phyloP scores from a whole-genome alignment of 2,888 invertebrate species.

The Eupithecia vulgata region DNA sequence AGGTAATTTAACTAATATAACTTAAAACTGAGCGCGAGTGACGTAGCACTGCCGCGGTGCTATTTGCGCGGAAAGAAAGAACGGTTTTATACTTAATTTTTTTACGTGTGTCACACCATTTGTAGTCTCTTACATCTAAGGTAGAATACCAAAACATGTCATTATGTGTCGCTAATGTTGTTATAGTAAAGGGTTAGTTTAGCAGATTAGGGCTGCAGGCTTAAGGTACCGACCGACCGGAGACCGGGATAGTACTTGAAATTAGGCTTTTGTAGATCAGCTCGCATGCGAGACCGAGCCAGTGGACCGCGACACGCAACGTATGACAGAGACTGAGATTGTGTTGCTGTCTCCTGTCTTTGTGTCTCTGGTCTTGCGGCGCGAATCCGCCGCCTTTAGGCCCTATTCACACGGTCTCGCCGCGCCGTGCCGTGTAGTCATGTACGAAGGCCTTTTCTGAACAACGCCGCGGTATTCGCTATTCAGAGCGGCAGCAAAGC shows the following conservation, averaged over 20 bases:
- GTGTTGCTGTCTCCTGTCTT: too few species aligned
- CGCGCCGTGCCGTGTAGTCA: too few species aligned
- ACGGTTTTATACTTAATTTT: too few species aligned
- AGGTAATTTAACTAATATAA: too few species aligned
- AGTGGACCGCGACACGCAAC: background rate
- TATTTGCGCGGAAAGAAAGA: too few species aligned
- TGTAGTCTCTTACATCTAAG: too few species aligned
- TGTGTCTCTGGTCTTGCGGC: too few species aligned
- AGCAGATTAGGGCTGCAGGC: background rate
- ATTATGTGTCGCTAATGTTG: background rate
- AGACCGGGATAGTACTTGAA: background rate
- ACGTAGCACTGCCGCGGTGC: too few species aligned
- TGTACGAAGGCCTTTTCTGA: too few species aligned
- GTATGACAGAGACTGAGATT: too few species aligned
- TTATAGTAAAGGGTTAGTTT: background rate
- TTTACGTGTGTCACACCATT: background rate
- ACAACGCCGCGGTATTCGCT: background rate
- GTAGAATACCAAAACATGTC: background rate
- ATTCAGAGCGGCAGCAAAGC: background rate
- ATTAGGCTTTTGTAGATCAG: background rate
- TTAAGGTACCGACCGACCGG: background rate
- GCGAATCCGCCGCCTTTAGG: background rate
- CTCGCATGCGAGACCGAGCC: too few species aligned
- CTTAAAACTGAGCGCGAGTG: too few species aligned
- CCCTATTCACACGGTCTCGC: background rate